Evolutionary conservation across 2,113 vertebrate genomes (phyloP).

Genomic region (Kryptolebias marmoratus): DNA sequence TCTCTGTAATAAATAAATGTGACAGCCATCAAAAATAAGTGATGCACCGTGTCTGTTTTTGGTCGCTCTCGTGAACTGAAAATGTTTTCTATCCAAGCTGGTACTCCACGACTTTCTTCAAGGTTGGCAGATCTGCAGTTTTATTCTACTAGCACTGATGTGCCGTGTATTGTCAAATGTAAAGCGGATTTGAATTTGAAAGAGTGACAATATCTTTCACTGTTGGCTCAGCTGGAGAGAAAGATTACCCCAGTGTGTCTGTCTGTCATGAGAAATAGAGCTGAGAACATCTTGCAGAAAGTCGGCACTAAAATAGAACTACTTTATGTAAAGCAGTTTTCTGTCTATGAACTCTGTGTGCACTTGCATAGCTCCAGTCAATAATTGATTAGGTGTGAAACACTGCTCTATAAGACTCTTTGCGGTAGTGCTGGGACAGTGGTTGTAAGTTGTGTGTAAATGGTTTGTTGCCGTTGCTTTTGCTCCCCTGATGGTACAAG

Average conservation of each 20-base stretch:
- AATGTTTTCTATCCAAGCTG: background rate
- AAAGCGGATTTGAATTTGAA: slow-evolving; percentile 37
- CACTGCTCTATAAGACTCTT: slow-evolving; percentile 14
- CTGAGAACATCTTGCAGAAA: slow-evolving; percentile 25
- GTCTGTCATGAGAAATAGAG: slow-evolving; percentile 36
- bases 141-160: background rate
- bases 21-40: background rate
- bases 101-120: background rate
- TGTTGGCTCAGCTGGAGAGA: slow-evolving; percentile 39
- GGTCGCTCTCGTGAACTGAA: background rate
- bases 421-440: slow-evolving; percentile 30
- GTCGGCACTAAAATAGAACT: slow-evolving; percentile 37
- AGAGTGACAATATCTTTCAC: slow-evolving; percentile 40
- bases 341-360: slow-evolving; percentile 54
- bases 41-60: background rate
- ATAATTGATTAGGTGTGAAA: slow-evolving; percentile 66
- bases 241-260: slow-evolving; percentile 19
- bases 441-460: slow-evolving; percentile 18
- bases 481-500: slow-evolving; percentile 26
- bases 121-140: background rate
- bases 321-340: slow-evolving; percentile 38
- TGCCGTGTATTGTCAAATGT: slow-evolving; percentile 34
- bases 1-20: background rate
- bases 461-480: slow-evolving; percentile 22
- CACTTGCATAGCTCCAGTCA: slow-evolving; percentile 50